A percentile compares a stretch with the other conserved stretches of the same genome.
Evolutionary conservation across 2,797 vertebrate genomes (phyloP).

Genomic region (Zalophus californianus): DNA sequence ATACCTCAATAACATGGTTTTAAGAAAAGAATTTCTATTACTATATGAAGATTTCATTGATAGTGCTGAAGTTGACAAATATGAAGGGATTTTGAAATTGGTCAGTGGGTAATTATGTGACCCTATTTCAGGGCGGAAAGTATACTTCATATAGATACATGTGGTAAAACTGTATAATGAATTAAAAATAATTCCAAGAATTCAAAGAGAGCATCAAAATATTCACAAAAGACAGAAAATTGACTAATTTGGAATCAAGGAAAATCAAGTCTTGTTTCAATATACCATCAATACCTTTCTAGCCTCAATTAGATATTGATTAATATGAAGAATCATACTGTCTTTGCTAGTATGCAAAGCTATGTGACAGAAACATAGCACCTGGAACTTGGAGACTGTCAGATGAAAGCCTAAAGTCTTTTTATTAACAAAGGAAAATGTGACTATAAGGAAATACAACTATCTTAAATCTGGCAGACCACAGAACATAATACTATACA

Average conservation of each 20-base stretch:
- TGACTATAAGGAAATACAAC: not conserved
- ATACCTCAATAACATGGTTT: not conserved
- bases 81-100: not conserved
- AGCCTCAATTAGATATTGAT: not conserved
- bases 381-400: not conserved
- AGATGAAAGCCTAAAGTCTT: not conserved
- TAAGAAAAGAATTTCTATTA: not conserved
- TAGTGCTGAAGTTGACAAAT: not conserved
- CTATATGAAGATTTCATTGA: not conserved
- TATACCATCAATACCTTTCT: not conserved
- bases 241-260: not conserved
- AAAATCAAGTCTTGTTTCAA: not conserved
- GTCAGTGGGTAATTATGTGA: not conserved
- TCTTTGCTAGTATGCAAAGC: not conserved
- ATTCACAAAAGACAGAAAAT: not conserved
- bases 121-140: not conserved
- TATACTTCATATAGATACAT: not conserved
- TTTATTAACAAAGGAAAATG: not conserved
- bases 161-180: not conserved
- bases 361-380: not conserved
- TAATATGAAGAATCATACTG: not conserved
- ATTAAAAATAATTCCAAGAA: constrained; percentile 29
- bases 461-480: not conserved
- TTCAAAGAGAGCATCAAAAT: not conserved
- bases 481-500: not conserved